Evolutionary conservation across 1,140 invertebrate genomes (phyloP).

Genomic region (Saxidomus purpurata): DNA sequence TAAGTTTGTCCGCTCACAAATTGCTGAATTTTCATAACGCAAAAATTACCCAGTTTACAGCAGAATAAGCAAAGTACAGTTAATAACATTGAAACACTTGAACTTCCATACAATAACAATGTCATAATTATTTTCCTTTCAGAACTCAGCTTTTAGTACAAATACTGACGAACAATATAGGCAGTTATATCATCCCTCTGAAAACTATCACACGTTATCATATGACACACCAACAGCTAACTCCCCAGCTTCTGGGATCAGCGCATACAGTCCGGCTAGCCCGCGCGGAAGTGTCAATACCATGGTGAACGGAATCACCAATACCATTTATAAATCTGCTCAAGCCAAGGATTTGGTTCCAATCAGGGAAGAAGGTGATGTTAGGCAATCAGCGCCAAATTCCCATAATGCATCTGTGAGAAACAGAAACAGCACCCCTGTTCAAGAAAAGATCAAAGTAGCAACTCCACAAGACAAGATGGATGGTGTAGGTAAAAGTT

Average conservation of each 20-base stretch:
- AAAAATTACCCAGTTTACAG: too few relatives aligned
- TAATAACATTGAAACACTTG: too few relatives aligned
- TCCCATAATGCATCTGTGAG: conserved; percentile 11
- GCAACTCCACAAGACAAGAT: background rate
- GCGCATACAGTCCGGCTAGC: conserved; percentile 32
- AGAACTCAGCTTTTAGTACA: conserved; percentile 79
- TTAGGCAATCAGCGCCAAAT: background rate
- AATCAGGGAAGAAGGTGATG: conserved; percentile 73
- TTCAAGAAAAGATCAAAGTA: too few relatives aligned
- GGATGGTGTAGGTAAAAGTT: background rate
- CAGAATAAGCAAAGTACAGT: too few relatives aligned
- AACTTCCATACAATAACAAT: too few relatives aligned
- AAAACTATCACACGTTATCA: conserved; percentile 75
- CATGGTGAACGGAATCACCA: conserved; percentile 1
- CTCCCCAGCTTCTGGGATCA: conserved; percentile 21
- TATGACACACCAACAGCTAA: conserved; percentile 52
- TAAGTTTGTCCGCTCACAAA: too few relatives aligned
- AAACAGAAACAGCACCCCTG: background rate
- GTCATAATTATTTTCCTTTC: background rate
- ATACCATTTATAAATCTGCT: conserved; percentile 49
- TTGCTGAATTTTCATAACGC: too few relatives aligned
- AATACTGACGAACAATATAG: conserved; percentile 81
- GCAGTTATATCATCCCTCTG: conserved; percentile 81
- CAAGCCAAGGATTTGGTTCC: conserved; percentile 73
- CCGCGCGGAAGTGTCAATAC: background rate